Conservation (phyloP, 2,888 invertebrate species). For the Eudemis profundana region DNA sequence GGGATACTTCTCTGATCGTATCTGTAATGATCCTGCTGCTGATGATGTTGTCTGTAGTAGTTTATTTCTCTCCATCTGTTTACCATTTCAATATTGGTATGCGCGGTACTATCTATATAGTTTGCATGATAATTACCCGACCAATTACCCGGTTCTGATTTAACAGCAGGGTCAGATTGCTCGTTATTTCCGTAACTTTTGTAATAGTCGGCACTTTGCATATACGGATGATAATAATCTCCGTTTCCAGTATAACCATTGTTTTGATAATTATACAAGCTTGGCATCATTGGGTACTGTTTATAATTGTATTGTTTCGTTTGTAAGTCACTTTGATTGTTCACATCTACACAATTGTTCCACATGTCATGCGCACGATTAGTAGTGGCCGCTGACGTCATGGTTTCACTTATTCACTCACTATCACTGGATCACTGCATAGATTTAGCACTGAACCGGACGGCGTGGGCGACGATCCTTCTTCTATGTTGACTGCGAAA, state of each 20-base stretch:
- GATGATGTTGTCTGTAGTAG: constrained; percentile 69
- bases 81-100: constrained; percentile 66
- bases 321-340: constrained; percentile 65
- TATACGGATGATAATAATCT: constrained; percentile 59
- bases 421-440: constrained; percentile 57
- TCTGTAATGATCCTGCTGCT: constrained; percentile 62
- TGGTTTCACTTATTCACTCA: constrained; percentile 54
- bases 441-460: constrained; percentile 58
- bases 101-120: constrained; percentile 56
- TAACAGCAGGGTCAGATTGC: constrained; percentile 60
- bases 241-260: constrained; percentile 63
- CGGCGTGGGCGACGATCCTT: constrained; percentile 77
- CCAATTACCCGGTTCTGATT: constrained; percentile 71
- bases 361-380: constrained; percentile 78
- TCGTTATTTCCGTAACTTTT: constrained; percentile 59
- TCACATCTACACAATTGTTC: constrained; percentile 70
- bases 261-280: constrained; percentile 67
- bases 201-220: constrained; percentile 56
- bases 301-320: constrained; percentile 64
- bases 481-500: constrained; percentile 77
- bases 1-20: constrained; percentile 61
- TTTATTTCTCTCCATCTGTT: constrained; percentile 74
- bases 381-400: constrained; percentile 72
- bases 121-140: constrained; percentile 62
- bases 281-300: constrained; percentile 61